Conservation (phyloP, 2,888 invertebrate genomes). For the Amiota mariae region DNA sequence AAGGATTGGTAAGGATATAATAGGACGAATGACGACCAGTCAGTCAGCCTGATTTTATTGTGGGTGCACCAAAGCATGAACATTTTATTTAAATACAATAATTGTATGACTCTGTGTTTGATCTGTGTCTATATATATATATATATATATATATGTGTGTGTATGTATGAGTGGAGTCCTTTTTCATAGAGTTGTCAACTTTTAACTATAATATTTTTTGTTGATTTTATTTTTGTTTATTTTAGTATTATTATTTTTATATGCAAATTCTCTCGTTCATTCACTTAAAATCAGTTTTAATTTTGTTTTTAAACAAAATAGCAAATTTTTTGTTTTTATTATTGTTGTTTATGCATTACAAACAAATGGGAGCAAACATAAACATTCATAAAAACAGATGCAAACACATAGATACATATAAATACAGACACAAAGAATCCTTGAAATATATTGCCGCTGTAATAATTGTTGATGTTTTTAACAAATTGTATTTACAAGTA, state of each 20-base stretch:
- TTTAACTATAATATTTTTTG: conserved; percentile 56
- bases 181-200: conserved; percentile 63
- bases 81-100: neutral
- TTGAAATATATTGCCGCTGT: neutral
- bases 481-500: neutral
- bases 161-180: conserved; percentile 45
- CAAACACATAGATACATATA: neutral
- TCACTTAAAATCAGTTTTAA: conserved; percentile 28
- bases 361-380: neutral
- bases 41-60: neutral
- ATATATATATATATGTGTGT: conserved; percentile 13
- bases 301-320: conserved; percentile 11
- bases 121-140: neutral
- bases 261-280: conserved; percentile 47
- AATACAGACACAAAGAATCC: neutral
- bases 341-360: too few species aligned
- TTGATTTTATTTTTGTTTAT: neutral
- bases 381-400: neutral
- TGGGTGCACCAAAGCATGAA: neutral
- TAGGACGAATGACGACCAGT: neutral
- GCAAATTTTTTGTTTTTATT: conserved; percentile 35
- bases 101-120: neutral
- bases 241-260: conserved; percentile 48
- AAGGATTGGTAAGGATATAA: neutral
- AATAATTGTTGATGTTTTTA: neutral